Conservation (phyloP, 2,113 vertebrate species). For the Poicephalus gulielmi region DNA sequence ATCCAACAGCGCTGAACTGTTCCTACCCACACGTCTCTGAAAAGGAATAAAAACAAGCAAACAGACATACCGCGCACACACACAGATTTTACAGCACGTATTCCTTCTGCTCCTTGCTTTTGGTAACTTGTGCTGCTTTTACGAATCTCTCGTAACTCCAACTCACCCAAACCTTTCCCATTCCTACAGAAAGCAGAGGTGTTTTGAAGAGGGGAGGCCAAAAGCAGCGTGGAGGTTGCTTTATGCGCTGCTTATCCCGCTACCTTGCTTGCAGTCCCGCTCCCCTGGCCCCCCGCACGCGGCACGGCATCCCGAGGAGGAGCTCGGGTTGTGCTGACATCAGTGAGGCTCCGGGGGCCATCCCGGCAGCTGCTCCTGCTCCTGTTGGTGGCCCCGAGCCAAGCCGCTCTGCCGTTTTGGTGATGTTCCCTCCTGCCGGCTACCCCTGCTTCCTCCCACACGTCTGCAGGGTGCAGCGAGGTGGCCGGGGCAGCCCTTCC, state of each 20-base stretch:
- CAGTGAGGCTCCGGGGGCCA: conserved; percentile 60
- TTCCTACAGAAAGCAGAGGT: not conserved
- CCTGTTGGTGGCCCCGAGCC: conserved; percentile 52
- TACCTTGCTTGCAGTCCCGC: not conserved
- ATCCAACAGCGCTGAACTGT: not conserved
- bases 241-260: not conserved
- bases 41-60: not conserved
- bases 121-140: not conserved
- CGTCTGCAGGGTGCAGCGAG: conserved; percentile 41
- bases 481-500: conserved; percentile 32
- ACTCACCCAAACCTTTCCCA: not conserved
- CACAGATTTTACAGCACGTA: not conserved
- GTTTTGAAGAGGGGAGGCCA: not conserved
- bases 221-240: not conserved
- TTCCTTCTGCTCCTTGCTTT: not conserved
- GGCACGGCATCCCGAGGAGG: not conserved
- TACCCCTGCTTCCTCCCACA: conserved; percentile 36
- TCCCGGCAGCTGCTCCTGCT: conserved; percentile 60
- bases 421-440: conserved; percentile 50
- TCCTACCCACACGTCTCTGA: not conserved
- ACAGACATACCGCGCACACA: not conserved
- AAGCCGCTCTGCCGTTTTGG: conserved; percentile 44
- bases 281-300: not conserved
- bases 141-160: fast-evolving
- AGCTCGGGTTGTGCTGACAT: conserved; percentile 41